Evolutionary conservation across 2,113 vertebrate genomes (phyloP).

Genomic region (Porphyrio hochstetteri): DNA sequence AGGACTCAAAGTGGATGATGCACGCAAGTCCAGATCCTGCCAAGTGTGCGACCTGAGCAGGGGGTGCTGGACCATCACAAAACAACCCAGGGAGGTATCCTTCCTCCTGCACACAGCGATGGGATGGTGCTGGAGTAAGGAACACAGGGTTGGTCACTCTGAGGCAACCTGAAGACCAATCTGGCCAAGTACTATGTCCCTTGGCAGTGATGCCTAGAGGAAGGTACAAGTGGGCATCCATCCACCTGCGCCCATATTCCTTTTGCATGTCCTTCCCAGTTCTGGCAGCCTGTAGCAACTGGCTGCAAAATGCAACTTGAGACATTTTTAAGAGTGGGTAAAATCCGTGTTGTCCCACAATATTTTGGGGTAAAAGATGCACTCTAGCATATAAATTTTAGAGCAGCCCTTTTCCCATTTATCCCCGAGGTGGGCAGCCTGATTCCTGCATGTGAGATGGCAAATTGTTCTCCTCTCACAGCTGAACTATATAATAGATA

Average conservation of each 20-base stretch:
- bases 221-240: not conserved
- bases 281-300: not conserved
- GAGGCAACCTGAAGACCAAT: not conserved
- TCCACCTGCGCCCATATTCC: not conserved
- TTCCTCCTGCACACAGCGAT: not conserved
- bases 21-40: not conserved
- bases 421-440: not conserved
- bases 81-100: not conserved
- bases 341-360: not conserved
- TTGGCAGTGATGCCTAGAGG: not conserved
- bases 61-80: not conserved
- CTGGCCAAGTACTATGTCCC: not conserved
- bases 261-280: not conserved
- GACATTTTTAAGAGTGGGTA: not conserved
- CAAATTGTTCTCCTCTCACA: not conserved
- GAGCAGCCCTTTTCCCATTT: not conserved
- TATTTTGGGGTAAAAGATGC: not conserved
- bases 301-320: not conserved
- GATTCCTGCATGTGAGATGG: not conserved
- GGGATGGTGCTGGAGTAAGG: not conserved
- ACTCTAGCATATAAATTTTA: not conserved
- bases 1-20: not conserved
- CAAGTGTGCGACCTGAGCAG: not conserved
- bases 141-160: rapidly evolving
- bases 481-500: not conserved